Evolutionary conservation across 2,888 invertebrate genomes (phyloP).

Genomic region (Drosophila kambysellisi): DNA sequence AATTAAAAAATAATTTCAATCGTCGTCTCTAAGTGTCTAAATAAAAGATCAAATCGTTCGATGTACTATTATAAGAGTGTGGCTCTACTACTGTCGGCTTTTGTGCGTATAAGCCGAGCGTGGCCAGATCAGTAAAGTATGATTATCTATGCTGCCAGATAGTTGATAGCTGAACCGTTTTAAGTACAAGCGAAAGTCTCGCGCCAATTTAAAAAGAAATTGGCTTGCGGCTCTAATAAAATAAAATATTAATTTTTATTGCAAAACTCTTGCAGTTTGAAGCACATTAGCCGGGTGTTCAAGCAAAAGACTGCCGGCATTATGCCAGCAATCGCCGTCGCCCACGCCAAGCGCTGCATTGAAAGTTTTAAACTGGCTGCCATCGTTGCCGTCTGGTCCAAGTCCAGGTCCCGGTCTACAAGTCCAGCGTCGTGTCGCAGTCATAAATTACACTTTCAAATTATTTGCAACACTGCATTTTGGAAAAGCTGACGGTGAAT

Average conservation of each 20-base stretch:
- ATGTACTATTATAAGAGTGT: conserved; percentile 1
- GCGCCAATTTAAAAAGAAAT: conserved; percentile 22
- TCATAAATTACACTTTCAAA: conserved; percentile 72
- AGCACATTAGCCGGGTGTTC: conserved; percentile 16
- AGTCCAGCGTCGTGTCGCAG: conserved; percentile 58
- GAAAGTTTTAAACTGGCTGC: conserved; percentile 50
- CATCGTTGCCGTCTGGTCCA: conserved; percentile 26
- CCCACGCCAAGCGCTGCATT: conserved; percentile 38
- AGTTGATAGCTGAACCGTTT: not conserved
- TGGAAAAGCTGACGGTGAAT: conserved; percentile 61
- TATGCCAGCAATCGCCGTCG: conserved; percentile 15
- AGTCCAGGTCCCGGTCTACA: conserved; percentile 37
- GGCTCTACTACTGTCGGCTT: not conserved
- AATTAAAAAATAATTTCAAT: not conserved
- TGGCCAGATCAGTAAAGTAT: conserved; percentile 17
- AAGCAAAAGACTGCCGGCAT: conserved; percentile 23
- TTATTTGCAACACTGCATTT: conserved; percentile 62
- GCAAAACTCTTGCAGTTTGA: not conserved
- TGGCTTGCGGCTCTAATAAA: not conserved
- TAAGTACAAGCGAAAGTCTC: not conserved
- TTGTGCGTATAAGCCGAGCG: not conserved
- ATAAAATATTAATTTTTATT: conserved; percentile 6
- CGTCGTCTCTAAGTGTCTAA: not conserved
- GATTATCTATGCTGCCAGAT: not conserved
- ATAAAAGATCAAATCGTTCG: not conserved